Evolutionary conservation across 2,888 invertebrate species (phyloP).

Genomic region (Magallana nippona): DNA sequence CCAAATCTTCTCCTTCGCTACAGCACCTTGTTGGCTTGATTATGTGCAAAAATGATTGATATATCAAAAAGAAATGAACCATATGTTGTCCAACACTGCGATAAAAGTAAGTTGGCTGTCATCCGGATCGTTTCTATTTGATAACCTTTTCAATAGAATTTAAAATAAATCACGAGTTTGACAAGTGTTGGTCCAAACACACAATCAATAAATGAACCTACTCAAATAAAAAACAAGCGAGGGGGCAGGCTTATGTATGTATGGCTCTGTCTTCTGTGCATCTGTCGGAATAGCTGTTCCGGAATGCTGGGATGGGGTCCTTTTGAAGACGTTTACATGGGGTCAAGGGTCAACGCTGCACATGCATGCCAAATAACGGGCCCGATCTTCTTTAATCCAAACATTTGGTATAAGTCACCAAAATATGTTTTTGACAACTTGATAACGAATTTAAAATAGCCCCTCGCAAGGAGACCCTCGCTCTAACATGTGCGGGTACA

Average conservation of each 20-base stretch:
- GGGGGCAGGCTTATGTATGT: slow-evolving; percentile 5
- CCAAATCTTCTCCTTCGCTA: neutral
- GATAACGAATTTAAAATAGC: slow-evolving; percentile 21
- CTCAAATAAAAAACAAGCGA: slow-evolving; percentile 28
- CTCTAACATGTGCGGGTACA: slow-evolving; percentile 10
- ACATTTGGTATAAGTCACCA: slow-evolving; percentile 32
- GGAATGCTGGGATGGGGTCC: slow-evolving; percentile 1
- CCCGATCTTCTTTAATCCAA: slow-evolving; percentile 22
- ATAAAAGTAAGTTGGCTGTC: slow-evolving; percentile 32
- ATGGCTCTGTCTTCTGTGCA: neutral
- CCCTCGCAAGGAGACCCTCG: slow-evolving; percentile 11
- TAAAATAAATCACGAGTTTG: slow-evolving; percentile 24
- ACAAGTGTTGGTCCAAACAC: slow-evolving; percentile 32
- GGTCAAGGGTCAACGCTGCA: slow-evolving; percentile 23
- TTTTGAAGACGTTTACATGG: slow-evolving; percentile 10
- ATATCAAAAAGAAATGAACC: slow-evolving; percentile 34
- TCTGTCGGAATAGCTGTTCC: neutral
- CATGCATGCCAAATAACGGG: slow-evolving; percentile 27
- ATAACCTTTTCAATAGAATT: slow-evolving; percentile 26
- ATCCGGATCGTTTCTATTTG: neutral
- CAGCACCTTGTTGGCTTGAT: slow-evolving; percentile 1
- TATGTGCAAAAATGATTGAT: slow-evolving; percentile 29
- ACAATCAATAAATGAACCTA: slow-evolving; percentile 36
- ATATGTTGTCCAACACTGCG: slow-evolving; percentile 36
- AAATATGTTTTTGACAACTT: slow-evolving; percentile 35